These are phyloP conservation scores for Rhinatrema bivittatum DNA, from an alignment of 2,797 vertebrate genomes.

Conservation along the genomic window DNA sequence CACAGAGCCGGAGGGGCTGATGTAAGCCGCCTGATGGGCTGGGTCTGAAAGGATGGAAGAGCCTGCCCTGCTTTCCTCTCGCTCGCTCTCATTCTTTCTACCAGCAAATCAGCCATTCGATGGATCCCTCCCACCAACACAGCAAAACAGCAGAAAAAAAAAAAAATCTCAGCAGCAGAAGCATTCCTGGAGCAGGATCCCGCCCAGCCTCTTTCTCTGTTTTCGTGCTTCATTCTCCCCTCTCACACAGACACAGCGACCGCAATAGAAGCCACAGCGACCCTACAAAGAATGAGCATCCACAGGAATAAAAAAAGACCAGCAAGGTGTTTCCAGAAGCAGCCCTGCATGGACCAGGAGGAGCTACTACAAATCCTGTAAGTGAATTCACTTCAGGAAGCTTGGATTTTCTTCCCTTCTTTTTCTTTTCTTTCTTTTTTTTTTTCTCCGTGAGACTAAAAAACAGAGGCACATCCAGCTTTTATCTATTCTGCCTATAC, in stretches of 20 bases:
- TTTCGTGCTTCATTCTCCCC: slow-evolving; percentile 38
- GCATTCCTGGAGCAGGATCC: slow-evolving; percentile 22
- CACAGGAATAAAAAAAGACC: slow-evolving; percentile 11
- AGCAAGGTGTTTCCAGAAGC: slow-evolving; percentile 9
- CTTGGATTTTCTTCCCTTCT: not conserved
- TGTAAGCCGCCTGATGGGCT: slow-evolving; percentile 16
- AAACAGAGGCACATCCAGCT: not conserved
- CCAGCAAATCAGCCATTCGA: slow-evolving; percentile 9
- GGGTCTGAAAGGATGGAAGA: slow-evolving; percentile 1
- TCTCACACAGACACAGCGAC: slow-evolving; percentile 24
- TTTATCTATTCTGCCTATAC: too few species aligned
- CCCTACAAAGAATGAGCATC: slow-evolving; percentile 48
- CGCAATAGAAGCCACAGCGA: slow-evolving; percentile 20
- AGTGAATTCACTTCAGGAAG: not conserved
- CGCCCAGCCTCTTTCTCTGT: slow-evolving; percentile 34
- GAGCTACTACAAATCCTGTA: not conserved
- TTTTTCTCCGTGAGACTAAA: too few species aligned
- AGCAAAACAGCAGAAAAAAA: slow-evolving; percentile 24
- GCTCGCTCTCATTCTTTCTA: not conserved
- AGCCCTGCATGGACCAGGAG: not conserved
- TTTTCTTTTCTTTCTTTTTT: not conserved
- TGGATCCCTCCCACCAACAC: slow-evolving; percentile 18
- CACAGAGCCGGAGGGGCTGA: slow-evolving; percentile 7
- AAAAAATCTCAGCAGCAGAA: too few species aligned
- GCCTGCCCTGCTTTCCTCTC: not conserved